Percentiles rank a stretch among this genome's conserved stretches.
Conservation (phyloP, 2,888 invertebrate genomes). For the Aproaerema taeniolella region DNA sequence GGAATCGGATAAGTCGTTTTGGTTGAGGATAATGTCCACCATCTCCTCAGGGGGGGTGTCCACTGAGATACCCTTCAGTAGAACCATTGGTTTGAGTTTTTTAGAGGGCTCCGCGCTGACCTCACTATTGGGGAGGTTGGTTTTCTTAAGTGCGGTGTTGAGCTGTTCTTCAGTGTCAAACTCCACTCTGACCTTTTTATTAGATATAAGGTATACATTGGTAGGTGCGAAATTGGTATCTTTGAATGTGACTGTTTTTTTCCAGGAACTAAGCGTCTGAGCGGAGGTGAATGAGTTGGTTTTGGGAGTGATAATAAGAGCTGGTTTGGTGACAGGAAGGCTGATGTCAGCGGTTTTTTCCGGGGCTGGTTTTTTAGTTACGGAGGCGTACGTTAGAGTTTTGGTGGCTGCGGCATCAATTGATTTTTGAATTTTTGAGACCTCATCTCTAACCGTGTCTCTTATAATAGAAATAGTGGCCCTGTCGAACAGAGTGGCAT, state of each 20-base stretch:
- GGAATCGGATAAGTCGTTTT: neutral
- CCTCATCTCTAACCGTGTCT: neutral
- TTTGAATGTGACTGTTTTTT: neutral
- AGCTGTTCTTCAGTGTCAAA: neutral
- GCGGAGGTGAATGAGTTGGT: neutral
- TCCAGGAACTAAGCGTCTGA: neutral
- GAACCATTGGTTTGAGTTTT: constrained; percentile 5
- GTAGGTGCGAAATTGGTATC: neutral
- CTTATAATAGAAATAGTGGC: too few relatives aligned
- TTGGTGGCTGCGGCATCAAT: neutral
- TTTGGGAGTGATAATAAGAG: neutral
- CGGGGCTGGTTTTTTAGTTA: neutral
- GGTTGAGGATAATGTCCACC: neutral
- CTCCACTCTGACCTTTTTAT: neutral
- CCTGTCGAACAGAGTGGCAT: neutral
- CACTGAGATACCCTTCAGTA: constrained; percentile 1
- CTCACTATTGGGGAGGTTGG: neutral
- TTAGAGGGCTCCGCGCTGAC: constrained; percentile 1
- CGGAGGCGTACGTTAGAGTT: neutral
- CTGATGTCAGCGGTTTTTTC: neutral
- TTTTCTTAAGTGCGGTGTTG: neutral
- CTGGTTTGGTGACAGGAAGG: neutral
- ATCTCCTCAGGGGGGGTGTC: neutral
- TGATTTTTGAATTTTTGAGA: neutral
- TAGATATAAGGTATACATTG: neutral